Evolutionary conservation across 2,888 invertebrate species (phyloP).

Genomic region (Lamproptera curius): DNA sequence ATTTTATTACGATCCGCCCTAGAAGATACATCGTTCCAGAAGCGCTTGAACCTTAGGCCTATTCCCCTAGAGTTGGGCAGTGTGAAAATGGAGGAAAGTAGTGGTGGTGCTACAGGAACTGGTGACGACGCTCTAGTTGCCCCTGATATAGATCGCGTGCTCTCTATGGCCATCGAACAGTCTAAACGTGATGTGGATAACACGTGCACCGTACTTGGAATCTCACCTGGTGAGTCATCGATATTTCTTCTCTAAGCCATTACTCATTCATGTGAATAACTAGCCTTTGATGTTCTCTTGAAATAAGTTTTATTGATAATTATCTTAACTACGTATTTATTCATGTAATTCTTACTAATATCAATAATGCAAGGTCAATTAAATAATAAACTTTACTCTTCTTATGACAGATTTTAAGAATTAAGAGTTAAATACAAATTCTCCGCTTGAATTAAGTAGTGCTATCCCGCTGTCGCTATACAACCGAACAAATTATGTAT

Average conservation of each 20-base stretch:
- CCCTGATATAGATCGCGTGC: slow-evolving; percentile 89
- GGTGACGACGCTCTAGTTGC: slow-evolving; percentile 78
- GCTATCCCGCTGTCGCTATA: neutral
- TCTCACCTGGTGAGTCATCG: slow-evolving; percentile 88
- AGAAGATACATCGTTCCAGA: slow-evolving; percentile 91
- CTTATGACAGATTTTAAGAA: no score
- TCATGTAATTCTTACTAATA: no score
- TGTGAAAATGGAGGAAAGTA: slow-evolving; percentile 84
- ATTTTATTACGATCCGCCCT: slow-evolving; percentile 88
- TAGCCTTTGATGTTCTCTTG: no score
- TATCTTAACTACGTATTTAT: no score
- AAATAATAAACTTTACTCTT: no score
- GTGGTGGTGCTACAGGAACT: slow-evolving; percentile 69
- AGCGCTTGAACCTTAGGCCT: slow-evolving; percentile 88
- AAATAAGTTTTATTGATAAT: no score
- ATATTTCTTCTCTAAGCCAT: slow-evolving; percentile 23
- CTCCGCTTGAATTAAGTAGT: no score
- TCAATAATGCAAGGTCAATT: no score
- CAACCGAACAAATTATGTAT: slow-evolving; percentile 34
- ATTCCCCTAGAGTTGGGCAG: slow-evolving; percentile 82
- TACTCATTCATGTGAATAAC: no score
- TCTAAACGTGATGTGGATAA: slow-evolving; percentile 91
- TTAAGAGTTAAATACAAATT: no score
- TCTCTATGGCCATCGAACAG: slow-evolving; percentile 91
- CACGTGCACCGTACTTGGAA: slow-evolving; percentile 90